These are phyloP conservation scores for Brassicogethes aeneus DNA, from an alignment of 2,888 invertebrate genomes.

Conservation along the genomic window DNA sequence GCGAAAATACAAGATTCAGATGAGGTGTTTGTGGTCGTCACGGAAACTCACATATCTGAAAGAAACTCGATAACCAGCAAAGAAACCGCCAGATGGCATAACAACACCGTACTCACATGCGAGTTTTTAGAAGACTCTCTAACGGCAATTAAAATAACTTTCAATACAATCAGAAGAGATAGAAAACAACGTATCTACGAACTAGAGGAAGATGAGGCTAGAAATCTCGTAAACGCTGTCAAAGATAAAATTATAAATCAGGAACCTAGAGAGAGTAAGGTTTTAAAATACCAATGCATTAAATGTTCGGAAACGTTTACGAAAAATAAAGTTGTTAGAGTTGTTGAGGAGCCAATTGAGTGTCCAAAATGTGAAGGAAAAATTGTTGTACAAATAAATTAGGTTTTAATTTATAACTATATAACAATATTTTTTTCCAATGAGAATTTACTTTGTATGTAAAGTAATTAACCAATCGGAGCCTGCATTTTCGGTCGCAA, in stretches of 20 bases:
- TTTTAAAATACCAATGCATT: constrained; percentile 49
- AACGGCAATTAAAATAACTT: constrained; percentile 45
- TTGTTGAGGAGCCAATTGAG: constrained; percentile 22
- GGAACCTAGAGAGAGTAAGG: constrained; percentile 36
- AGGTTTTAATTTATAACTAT: neutral
- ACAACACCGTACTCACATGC: constrained; percentile 45
- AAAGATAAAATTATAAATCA: constrained; percentile 24
- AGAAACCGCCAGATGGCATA: constrained; percentile 40
- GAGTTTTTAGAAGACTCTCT: constrained; percentile 32
- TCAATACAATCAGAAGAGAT: constrained; percentile 52
- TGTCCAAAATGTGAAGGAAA: constrained; percentile 54
- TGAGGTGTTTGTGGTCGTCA: constrained; percentile 36
- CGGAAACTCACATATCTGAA: constrained; percentile 34
- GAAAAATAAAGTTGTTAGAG: constrained; percentile 35
- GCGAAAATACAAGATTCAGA: constrained; percentile 31
- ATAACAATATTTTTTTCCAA: constrained; percentile 1
- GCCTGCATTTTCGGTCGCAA: too few species aligned
- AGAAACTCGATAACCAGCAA: constrained; percentile 31
- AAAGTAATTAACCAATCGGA: too few species aligned
- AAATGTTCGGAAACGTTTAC: constrained; percentile 55
- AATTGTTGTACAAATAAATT: neutral
- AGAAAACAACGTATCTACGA: constrained; percentile 50
- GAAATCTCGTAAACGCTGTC: constrained; percentile 31
- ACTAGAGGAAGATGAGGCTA: constrained; percentile 47
- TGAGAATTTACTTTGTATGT: constrained; percentile 9